Evolutionary conservation across 1,140 invertebrate genomes (phyloP), one percentile per base, ranked within the genome.

Genomic region (Diorhabda sublineata): DNA sequence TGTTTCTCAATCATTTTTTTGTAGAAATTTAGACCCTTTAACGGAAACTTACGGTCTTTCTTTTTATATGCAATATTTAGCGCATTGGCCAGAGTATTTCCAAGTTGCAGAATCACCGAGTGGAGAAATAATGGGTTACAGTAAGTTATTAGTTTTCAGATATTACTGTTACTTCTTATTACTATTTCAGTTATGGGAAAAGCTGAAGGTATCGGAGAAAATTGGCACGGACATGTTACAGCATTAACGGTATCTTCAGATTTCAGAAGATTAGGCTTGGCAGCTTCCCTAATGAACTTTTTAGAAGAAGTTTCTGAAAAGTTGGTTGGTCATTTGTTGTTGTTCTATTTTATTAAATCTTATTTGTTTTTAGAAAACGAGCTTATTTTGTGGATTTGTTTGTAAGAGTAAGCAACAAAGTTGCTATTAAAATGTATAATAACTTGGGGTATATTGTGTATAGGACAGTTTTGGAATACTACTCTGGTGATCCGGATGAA

Each of bases 31-130:
- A 77, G 97, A 99, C 84, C 93, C 95, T 5, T 84, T 98, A 11
- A 99, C 97, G 11, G 97, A 99, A 85, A 99, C 97, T 59, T 99
- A 98, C 88, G 97, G 95, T 3, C 83, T 99, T 61, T 92, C 94
- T 2, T 99, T 99, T 85, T 99, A 99, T 78, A 93, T 98, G 82
- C 95, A 97, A 80, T 99, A 99, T 84, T 84, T 98, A 75, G 94
- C 96, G 4, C 95, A 97, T 81, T 99, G 97, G 96, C 97, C 97
- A n/a, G 97, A 99, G 84, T 98, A 98, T 83, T 98, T 99, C 82
- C 94, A 97, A 87, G 91, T 98, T 44, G 93, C 94, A 26, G 95
- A 98, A 86, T 94, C 95, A 56, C 93, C 95, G 9, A 92, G 88
- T 82, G 96, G 95, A 3, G 91, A 96, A 84, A 96, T 98, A 58